phyloP scores from a whole-genome alignment of 2,888 invertebrate species.

The Netelia fuscicornis region DNA sequence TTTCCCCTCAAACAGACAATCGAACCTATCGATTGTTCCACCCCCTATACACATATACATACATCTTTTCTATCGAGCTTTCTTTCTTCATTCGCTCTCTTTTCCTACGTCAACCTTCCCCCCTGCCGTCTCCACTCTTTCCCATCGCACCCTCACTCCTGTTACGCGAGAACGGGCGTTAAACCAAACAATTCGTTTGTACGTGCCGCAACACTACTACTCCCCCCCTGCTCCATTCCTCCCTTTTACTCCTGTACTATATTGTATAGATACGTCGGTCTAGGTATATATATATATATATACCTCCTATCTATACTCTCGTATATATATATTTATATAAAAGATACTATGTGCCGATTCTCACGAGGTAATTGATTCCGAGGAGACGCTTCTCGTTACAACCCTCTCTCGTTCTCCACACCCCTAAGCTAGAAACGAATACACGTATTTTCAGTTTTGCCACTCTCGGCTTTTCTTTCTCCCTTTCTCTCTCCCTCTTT shows the following conservation, averaged over 20 bases:
- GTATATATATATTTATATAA: slow-evolving; percentile 25
- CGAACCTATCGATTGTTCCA: slow-evolving; percentile 66
- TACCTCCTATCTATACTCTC: slow-evolving; percentile 21
- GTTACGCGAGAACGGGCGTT: slow-evolving; percentile 51
- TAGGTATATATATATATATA: slow-evolving; percentile 2
- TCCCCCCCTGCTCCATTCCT: not conserved
- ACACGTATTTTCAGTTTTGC: slow-evolving; percentile 50
- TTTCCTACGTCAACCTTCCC: slow-evolving; percentile 19
- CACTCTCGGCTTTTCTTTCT: not conserved
- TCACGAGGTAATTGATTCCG: slow-evolving; percentile 66
- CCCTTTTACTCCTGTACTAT: not conserved
- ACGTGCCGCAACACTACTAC: slow-evolving; percentile 62
- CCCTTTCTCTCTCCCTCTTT: not conserved
- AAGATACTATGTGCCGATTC: slow-evolving; percentile 51
- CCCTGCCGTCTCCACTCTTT: not conserved
- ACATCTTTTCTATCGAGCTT: slow-evolving; percentile 8
- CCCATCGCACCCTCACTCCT: not conserved
- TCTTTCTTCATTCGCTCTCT: slow-evolving; percentile 4
- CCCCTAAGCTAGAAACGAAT: slow-evolving; percentile 42
- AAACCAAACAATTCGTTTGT: slow-evolving; percentile 68
- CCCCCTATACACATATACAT: not conserved
- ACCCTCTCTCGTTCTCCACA: slow-evolving; percentile 23
- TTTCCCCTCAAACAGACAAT: slow-evolving; percentile 62
- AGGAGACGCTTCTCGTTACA: slow-evolving; percentile 57
- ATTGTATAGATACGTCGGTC: slow-evolving; percentile 11